Base-by-base conservation (phyloP, 2,888 invertebrate species). In the Leucophenga maculata region DNA sequence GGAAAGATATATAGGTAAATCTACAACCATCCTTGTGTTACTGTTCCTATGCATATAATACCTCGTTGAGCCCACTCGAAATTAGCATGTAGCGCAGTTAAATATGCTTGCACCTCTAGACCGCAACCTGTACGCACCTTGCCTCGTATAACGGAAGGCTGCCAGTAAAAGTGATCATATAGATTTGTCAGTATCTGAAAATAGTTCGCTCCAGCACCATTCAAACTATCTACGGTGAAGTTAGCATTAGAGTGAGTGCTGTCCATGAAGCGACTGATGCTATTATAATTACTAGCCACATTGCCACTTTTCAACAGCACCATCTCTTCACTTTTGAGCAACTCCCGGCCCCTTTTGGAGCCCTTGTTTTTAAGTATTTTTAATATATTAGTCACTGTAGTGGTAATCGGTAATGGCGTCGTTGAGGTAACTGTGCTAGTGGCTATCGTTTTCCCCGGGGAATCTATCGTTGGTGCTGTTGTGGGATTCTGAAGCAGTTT, bases 41-140 rank as follows among this genome's bases (percentile, higher is more conserved):
- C n/a, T n/a, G n/a, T 57, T 57, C 16, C 16, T 57, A 14, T 57
- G 3, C 6, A 3, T 11, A 20, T 11, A 9, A 6, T 57, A 95
- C 95, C 93, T 90, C 92, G 93, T 46, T 93, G 92, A 11, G 95
- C 95, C 95, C 95, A 95, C 55, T 89, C 88, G 81, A 90, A 90
- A 80, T 90, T 94, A 76, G 89, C 92, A 85, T 82, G 90, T 69
- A 91, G 89, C 68, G 90, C 93, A 82, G 86, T 89, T 26, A 93
- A 80, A 85, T 92, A 93, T 44, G 86, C 85, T 73, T 89, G 88
- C 89, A 93, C 89, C 74, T 92, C 91, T 14, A 87, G 86, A 8
- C 89, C 89, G 78, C 93, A 93, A 0, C 87, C 88, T n/a, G 86
- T 83, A 2, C 90, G 90, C n/a, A 91, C 90, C 69, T 90, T 90